These are phyloP conservation scores for Epistrophella euchroma DNA, from an alignment of 2,888 invertebrate species.

Conservation along the genomic window DNA sequence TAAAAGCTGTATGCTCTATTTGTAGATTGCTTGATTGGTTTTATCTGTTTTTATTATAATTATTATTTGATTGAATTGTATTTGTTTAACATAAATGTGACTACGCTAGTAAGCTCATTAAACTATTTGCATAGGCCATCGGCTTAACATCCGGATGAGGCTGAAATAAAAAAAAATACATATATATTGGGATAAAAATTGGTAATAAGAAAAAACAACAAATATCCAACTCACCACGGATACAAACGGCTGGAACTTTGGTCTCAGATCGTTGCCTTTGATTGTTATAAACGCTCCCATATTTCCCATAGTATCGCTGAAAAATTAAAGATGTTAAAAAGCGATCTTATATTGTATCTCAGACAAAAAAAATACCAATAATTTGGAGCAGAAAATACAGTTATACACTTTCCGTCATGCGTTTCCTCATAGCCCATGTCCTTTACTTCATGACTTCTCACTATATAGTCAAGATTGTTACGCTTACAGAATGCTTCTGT, in stretches of 20 bases:
- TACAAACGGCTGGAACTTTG: conserved; percentile 95
- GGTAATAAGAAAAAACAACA: not conserved
- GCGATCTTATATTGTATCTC: not conserved
- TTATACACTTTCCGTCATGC: conserved; percentile 98
- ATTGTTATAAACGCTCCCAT: conserved; percentile 98
- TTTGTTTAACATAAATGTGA: conserved; percentile 76
- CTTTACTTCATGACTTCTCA: conserved; percentile 99
- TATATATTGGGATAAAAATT: conserved; percentile 14
- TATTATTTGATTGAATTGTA: conserved; percentile 69
- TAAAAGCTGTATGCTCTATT: conserved; percentile 65
- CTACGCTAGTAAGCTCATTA: conserved; percentile 88
- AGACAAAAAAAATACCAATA: conserved; percentile 90
- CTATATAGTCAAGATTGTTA: conserved; percentile 96
- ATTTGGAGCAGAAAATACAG: conserved; percentile 99
- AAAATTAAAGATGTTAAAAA: conserved; percentile 80
- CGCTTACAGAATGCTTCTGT: conserved; percentile 92
- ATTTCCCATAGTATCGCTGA: conserved; percentile 99
- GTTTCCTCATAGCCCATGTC: conserved; percentile 97
- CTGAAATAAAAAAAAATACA: conserved; percentile 86
- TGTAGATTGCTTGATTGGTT: conserved; percentile 73
- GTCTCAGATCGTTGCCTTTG: conserved; percentile 95
- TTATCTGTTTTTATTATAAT: conserved; percentile 36
- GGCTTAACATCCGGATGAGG: conserved; percentile 98
- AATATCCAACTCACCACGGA: conserved; percentile 92
- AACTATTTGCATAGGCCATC: conserved; percentile 97